Conservation (phyloP, 2,797 vertebrate species). For the Sebastes cheni region DNA sequence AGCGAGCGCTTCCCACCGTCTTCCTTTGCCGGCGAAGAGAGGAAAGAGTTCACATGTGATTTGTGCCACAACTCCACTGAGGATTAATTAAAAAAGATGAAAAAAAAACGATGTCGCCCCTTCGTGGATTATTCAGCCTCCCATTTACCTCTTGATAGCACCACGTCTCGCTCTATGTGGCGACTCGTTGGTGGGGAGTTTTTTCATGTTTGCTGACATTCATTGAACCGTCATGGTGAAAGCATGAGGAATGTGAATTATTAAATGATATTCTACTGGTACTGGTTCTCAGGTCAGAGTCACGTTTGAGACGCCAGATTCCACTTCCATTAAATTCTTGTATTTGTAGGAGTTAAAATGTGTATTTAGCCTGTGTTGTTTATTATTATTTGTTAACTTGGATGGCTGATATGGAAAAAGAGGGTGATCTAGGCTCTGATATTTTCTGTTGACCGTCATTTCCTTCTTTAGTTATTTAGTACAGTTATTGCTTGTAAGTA, state of each 20-base stretch:
- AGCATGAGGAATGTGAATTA: conserved; percentile 7
- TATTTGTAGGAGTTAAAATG: too few relatives aligned
- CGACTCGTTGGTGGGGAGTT: conserved; percentile 15
- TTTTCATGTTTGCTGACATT: conserved; percentile 35
- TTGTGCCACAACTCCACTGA: conserved; percentile 55
- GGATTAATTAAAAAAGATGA: conserved; percentile 67
- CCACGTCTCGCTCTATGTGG: neutral
- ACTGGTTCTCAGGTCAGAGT: neutral
- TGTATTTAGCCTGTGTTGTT: too few relatives aligned
- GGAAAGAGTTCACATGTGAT: conserved; percentile 53
- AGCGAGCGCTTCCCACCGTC: conserved; percentile 29
- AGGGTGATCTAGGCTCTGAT: too few relatives aligned
- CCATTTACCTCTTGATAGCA: conserved; percentile 25
- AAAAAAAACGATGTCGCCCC: conserved; percentile 39
- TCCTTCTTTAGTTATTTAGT: too few relatives aligned
- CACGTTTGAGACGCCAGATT: neutral
- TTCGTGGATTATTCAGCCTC: conserved; percentile 48
- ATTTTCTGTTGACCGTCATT: too few relatives aligned
- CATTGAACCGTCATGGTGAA: neutral
- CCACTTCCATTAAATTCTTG: neutral
- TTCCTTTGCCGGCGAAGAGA: neutral
- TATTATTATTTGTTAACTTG: too few relatives aligned
- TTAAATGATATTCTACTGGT: neutral
- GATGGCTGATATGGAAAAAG: accelerated
- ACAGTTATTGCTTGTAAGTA: too few relatives aligned